These are phyloP conservation scores for Anneissia japonica DNA, from an alignment of 35 echinoderm and acorn worm genomes.

Conservation along the genomic window DNA sequence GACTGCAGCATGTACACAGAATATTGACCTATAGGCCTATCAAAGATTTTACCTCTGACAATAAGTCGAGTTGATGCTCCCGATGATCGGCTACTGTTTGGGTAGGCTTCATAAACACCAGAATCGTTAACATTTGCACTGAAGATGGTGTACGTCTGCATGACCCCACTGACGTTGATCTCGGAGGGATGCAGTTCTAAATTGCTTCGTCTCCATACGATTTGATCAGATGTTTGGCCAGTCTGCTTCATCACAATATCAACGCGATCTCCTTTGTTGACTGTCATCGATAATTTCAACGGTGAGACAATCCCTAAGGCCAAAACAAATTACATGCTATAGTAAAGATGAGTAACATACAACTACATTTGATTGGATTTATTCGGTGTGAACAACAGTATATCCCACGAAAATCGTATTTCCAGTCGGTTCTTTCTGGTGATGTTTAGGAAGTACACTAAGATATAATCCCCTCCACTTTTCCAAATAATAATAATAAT, in stretches of 20 bases:
- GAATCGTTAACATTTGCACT: neutral
- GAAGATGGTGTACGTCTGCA: neutral
- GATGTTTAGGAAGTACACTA: too few species aligned
- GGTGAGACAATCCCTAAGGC: neutral
- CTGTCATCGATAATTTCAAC: neutral
- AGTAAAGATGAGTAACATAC: too few species aligned
- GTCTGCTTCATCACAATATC: neutral
- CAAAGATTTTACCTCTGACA: neutral
- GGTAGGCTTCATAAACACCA: neutral
- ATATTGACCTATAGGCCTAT: too few species aligned
- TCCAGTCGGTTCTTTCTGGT: too few species aligned
- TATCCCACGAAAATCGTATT: too few species aligned
- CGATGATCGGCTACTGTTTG: neutral
- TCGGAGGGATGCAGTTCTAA: neutral
- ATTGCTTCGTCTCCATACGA: neutral
- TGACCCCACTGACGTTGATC: neutral
- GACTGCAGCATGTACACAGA: too few species aligned
- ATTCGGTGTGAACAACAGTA: too few species aligned
- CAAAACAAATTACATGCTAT: too few species aligned
- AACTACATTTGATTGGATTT: too few species aligned
- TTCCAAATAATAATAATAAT: too few species aligned
- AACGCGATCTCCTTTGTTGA: neutral
- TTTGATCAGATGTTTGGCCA: neutral
- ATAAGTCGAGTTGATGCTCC: neutral
- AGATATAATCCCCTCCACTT: too few species aligned